These are phyloP conservation scores for Coelopa pilipes DNA, from an alignment of 2,888 invertebrate genomes.

Conservation along the genomic window DNA sequence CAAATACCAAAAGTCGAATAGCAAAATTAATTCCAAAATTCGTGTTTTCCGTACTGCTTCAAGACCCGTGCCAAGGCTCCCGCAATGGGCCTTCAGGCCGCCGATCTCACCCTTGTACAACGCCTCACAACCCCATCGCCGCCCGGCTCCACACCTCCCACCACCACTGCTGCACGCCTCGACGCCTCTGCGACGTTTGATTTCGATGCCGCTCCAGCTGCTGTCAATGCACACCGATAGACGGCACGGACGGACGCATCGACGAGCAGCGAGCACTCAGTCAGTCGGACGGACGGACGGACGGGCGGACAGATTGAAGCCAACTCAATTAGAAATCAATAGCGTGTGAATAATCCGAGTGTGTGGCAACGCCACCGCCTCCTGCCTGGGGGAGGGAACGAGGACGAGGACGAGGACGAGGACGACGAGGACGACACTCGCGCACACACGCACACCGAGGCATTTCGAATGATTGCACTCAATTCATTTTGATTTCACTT, in stretches of 20 bases:
- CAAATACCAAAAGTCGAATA: no score
- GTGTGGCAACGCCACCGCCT: background rate
- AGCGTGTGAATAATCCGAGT: constrained; percentile 65
- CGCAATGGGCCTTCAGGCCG: no score
- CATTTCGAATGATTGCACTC: constrained; percentile 35
- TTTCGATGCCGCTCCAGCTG: constrained; percentile 35
- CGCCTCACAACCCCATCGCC: no score
- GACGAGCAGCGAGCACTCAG: no score
- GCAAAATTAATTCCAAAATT: no score
- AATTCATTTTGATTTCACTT: constrained; percentile 58
- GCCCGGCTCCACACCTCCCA: background rate
- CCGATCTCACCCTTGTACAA: no score
- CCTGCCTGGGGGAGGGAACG: no score
- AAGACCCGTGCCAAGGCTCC: no score
- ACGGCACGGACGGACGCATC: constrained; percentile 58
- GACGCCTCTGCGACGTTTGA: background rate
- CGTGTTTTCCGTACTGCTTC: no score
- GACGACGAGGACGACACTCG: constrained; percentile 3
- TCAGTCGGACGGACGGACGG: no score
- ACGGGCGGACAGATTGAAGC: constrained; percentile 59
- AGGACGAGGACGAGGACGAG: background rate
- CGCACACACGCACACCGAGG: constrained; percentile 18
- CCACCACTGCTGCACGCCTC: background rate
- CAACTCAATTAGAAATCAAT: constrained; percentile 68
- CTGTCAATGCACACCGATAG: constrained; percentile 64